Evolutionary conservation across 2,797 vertebrate species (phyloP), one percentile per base, ranked within the genome.

Genomic region (Cryptoprocta ferox): DNA sequence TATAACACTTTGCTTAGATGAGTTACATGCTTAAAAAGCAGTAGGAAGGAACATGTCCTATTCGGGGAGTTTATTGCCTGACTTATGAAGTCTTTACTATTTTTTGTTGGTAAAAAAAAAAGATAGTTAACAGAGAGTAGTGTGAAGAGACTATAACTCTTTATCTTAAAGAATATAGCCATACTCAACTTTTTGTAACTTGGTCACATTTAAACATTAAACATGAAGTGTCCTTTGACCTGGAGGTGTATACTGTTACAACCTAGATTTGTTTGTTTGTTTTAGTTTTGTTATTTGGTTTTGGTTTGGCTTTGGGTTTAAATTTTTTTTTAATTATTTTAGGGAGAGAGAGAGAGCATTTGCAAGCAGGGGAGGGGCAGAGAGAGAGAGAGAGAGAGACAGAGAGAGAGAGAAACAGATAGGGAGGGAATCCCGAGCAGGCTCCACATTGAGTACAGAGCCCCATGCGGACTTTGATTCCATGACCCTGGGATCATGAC

Each of bases 11-110:
- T 63, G 10, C 39, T 50, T 75, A 28, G 3, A 30, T 37, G n/a
- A n/a, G 6, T 93, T 81, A 63, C 11, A 4, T 48, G 37, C 4
- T 70, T 76, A 48, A 42, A 2, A 68, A 65, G 35, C 14, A 53
- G 11, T 26, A 5, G 14, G 53, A 48, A 11, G 76, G 37, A 91
- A 35, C 21, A 56, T 9, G 7, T 82, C 91, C 76, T 68, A 79
- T 96, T 95, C 45, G 32, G 86, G 65, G 96, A 82, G 21, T 70
- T 82, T 73, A 73, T 89, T 94, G 85, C 59, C 68, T 76, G 73
- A 53, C 30, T 92, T 96, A 50, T 71, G 70, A 84, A 50, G 39
- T 83, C 39, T 89, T 87, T 80, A 73, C 50, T 70, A 45, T 73
- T 68, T 95, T 80, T 89, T 88, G 26, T 89, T 90, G 50, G 86